Conservation (phyloP, 2,113 vertebrate genomes). For the Stictonetta naevosa region DNA sequence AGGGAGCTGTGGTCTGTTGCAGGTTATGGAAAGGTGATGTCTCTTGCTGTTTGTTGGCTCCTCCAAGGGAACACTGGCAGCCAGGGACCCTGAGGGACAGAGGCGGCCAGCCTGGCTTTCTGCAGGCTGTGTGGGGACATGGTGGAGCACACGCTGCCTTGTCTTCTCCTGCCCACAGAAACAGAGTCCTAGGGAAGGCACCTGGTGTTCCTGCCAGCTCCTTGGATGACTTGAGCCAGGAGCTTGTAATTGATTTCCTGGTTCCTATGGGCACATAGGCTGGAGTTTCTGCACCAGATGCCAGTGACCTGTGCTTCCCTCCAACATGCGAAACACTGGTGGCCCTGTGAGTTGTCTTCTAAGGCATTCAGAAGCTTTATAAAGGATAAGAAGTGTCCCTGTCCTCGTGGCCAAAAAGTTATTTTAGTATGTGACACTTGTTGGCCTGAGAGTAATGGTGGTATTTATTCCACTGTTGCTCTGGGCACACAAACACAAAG, state of each 20-base stretch:
- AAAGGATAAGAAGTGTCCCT: not conserved
- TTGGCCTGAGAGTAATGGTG: fast-evolving
- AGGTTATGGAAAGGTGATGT: not conserved
- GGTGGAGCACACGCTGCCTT: not conserved
- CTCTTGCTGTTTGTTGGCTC: not conserved
- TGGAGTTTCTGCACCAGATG: not conserved
- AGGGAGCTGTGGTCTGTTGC: not conserved
- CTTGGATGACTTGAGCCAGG: not conserved
- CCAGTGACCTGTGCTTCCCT: not conserved
- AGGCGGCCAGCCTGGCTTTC: not conserved
- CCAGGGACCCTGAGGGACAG: not conserved
- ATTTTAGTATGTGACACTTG: not conserved
- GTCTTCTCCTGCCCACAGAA: not conserved
- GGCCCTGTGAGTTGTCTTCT: not conserved
- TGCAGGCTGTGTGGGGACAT: not conserved
- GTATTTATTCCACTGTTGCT: not conserved
- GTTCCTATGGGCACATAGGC: not conserved
- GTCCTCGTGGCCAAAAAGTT: not conserved
- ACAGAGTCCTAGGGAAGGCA: not conserved
- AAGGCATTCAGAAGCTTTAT: not conserved
- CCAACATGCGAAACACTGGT: not conserved
- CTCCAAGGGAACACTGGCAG: not conserved
- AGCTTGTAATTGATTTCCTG: not conserved
- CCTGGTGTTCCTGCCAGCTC: not conserved
- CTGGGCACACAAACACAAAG: not conserved